Conservation (phyloP, 1,140 invertebrate species). For the Nasonia giraulti region DNA sequence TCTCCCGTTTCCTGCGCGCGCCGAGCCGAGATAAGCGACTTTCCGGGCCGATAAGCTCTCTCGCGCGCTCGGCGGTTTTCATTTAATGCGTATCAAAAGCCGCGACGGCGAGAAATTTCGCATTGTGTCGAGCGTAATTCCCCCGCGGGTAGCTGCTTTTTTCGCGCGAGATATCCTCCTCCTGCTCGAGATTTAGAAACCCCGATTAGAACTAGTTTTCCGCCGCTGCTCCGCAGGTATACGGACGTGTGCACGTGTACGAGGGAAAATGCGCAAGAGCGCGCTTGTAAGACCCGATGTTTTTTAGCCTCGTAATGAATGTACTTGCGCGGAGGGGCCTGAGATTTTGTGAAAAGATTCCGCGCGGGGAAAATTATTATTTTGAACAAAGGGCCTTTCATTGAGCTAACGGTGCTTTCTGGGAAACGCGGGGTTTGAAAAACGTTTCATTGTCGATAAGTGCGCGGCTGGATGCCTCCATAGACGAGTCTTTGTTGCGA, state of each 20-base stretch:
- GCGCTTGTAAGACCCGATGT: not conserved
- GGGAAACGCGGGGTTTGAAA: not conserved
- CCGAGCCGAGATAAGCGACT: slow-evolving; percentile 11
- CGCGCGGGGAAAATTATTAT: not conserved
- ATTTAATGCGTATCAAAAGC: slow-evolving; percentile 28
- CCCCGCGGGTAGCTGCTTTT: not conserved
- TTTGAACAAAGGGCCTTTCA: slow-evolving; percentile 13
- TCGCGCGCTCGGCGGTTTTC: not conserved
- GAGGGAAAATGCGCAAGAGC: not conserved
- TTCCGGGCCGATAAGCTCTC: slow-evolving; percentile 16
- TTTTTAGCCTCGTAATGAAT: slow-evolving; percentile 5
- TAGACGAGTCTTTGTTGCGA: not conserved
- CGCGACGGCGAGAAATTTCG: not conserved
- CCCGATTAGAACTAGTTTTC: slow-evolving; percentile 28
- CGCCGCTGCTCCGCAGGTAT: not conserved
- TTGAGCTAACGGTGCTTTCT: not conserved
- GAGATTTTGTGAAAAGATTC: slow-evolving; percentile 35
- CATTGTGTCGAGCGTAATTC: not conserved
- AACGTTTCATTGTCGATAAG: slow-evolving; percentile 14
- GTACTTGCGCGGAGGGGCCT: not conserved
- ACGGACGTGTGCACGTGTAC: not conserved
- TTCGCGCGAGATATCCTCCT: not conserved
- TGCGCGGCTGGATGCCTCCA: not conserved
- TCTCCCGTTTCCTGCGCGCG: slow-evolving; percentile 36
- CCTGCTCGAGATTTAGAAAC: slow-evolving; percentile 31